Evolutionary conservation across 2,113 vertebrate genomes (phyloP).

Genomic region (Carlito syrichta): DNA sequence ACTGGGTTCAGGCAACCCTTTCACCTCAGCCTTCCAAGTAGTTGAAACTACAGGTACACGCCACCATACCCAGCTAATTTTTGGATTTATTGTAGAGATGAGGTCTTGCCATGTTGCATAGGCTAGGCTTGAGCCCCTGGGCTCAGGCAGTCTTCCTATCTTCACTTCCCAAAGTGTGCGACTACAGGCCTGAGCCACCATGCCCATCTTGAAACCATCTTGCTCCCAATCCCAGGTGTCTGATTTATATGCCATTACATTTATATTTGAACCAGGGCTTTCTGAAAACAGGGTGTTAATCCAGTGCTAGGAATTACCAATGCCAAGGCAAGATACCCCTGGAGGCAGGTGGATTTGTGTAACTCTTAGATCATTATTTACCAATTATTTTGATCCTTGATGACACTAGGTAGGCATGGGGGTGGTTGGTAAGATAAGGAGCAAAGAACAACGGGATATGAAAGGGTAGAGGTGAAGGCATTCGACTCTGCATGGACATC

Average conservation of each 20-base stretch:
- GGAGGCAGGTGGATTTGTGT: background rate
- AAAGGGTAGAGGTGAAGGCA: background rate
- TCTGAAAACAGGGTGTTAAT: slow-evolving; percentile 22
- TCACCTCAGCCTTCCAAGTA: too few species aligned
- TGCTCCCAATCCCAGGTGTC: background rate
- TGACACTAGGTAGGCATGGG: background rate
- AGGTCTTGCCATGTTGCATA: too few species aligned
- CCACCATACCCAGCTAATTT: too few species aligned
- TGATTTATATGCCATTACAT: slow-evolving; percentile 7
- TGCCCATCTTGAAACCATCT: slow-evolving; percentile 10
- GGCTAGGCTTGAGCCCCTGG: too few species aligned
- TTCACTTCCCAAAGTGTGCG: too few species aligned
- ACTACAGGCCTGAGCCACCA: too few species aligned
- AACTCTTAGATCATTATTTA: background rate
- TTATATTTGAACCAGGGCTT: slow-evolving; percentile 49
- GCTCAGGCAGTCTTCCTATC: too few species aligned
- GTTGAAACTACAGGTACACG: too few species aligned
- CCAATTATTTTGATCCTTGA: background rate
- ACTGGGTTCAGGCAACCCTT: too few species aligned
- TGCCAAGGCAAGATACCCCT: background rate
- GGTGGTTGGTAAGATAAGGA: background rate
- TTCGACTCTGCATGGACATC: background rate
- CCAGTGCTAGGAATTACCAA: background rate
- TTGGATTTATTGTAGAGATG: too few species aligned
- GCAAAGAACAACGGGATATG: background rate